phyloP scores from a whole-genome alignment of 2,888 invertebrate genomes.

The Microctonus hyperodae region DNA sequence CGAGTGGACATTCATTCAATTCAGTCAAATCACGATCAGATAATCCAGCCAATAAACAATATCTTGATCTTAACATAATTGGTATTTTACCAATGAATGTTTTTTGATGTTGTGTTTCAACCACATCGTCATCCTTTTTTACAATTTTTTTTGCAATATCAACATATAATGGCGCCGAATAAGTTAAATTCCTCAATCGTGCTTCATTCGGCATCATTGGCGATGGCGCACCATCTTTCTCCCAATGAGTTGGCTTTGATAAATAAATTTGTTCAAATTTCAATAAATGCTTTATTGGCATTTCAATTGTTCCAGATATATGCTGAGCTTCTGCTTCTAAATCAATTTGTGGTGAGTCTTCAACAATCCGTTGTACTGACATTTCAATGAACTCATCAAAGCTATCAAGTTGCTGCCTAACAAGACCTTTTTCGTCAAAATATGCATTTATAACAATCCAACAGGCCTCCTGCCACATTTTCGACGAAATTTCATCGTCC shows the following conservation, averaged over 20 bases:
- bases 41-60: slow-evolving; percentile 91
- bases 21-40: slow-evolving; percentile 99
- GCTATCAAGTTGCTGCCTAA: slow-evolving; percentile 98
- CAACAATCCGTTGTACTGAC: slow-evolving; percentile 99
- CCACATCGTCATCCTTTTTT: slow-evolving; percentile 88
- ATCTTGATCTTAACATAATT: slow-evolving; percentile 98
- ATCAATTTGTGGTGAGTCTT: slow-evolving; percentile 98
- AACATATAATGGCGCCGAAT: slow-evolving; percentile 98
- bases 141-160: slow-evolving; percentile 97
- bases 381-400: slow-evolving; percentile 99
- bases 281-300: slow-evolving; percentile 83
- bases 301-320: slow-evolving; percentile 90
- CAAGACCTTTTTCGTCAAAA: slow-evolving; percentile 99
- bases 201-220: slow-evolving; percentile 99
- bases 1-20: slow-evolving; percentile 98
- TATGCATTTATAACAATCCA: slow-evolving; percentile 99
- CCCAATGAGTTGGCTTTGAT: slow-evolving; percentile 99
- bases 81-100: slow-evolving; percentile 87
- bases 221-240: slow-evolving; percentile 98
- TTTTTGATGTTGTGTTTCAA: slow-evolving; percentile 77
- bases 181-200: slow-evolving; percentile 93
- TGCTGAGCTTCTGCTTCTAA: slow-evolving; percentile 98
- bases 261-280: slow-evolving; percentile 99
- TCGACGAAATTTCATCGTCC: slow-evolving; percentile 94
- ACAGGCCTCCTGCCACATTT: slow-evolving; percentile 99